A percentile compares a stretch with the other conserved stretches of the same genome.
phyloP scores from a whole-genome alignment of 2,113 vertebrate species.

The Fregata magnificens region DNA sequence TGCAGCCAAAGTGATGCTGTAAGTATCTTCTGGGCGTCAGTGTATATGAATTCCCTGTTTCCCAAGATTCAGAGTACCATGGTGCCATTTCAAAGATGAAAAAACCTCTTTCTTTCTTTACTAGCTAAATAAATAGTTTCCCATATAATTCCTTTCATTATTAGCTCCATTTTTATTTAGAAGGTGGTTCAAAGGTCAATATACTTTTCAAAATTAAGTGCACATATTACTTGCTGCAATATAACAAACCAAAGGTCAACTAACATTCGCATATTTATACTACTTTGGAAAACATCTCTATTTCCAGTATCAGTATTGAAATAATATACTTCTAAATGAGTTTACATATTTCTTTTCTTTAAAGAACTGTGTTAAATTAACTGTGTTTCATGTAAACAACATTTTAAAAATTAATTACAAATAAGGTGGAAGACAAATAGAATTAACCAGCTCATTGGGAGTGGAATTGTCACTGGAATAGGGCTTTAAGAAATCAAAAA shows the following conservation, averaged over 20 bases:
- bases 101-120: not conserved
- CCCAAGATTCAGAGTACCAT: not conserved
- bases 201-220: not conserved
- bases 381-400: not conserved
- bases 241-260: not conserved
- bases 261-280: not conserved
- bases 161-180: not conserved
- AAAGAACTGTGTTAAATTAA: not conserved
- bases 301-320: not conserved
- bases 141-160: not conserved
- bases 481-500: constrained; percentile 15
- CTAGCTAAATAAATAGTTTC: not conserved
- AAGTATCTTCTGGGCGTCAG: not conserved
- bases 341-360: not conserved
- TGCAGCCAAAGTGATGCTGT: not conserved
- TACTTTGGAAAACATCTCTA: not conserved
- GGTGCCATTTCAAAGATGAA: not conserved
- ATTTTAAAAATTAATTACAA: constrained; percentile 38
- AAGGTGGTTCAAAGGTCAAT: not conserved
- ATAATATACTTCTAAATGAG: not conserved
- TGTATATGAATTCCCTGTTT: not conserved
- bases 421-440: not conserved
- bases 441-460: constrained; percentile 1
- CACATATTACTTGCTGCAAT: not conserved
- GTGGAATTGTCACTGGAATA: not conserved